Evolutionary conservation across 2,113 vertebrate genomes (phyloP).

Genomic region (Pangasianodon gigas): DNA sequence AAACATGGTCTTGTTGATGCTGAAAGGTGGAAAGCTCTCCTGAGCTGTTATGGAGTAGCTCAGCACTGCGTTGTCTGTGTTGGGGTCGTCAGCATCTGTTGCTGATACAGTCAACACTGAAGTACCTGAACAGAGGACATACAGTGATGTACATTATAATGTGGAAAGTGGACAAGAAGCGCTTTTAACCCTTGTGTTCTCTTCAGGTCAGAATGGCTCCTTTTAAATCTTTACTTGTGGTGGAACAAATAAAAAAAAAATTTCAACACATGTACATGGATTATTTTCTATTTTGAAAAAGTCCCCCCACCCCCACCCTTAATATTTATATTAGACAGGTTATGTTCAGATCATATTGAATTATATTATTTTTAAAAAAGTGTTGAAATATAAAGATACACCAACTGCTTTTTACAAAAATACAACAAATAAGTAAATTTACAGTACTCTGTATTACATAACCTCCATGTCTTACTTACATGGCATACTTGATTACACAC

Average conservation of each 20-base stretch:
- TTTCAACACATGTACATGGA: too few species aligned
- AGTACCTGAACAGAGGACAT: constrained; percentile 72
- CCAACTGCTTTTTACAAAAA: background rate
- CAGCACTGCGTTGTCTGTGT: constrained; percentile 85
- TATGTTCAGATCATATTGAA: background rate
- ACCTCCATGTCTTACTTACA: background rate
- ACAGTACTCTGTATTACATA: background rate
- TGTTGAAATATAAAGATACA: background rate
- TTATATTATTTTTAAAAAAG: background rate
- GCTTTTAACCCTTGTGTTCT: background rate
- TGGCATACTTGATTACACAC: background rate
- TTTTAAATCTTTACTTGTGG: background rate
- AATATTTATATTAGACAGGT: too few species aligned
- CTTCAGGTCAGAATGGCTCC: background rate
- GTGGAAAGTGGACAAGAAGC: background rate
- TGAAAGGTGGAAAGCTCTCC: constrained; percentile 69
- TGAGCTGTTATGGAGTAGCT: constrained; percentile 85
- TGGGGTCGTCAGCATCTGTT: constrained; percentile 84
- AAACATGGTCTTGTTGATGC: constrained; percentile 79
- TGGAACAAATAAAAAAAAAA: background rate
- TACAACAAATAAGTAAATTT: background rate
- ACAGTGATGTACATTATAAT: background rate
- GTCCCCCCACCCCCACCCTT: background rate
- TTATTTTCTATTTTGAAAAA: background rate
- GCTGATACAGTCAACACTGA: constrained; percentile 84